Percentiles rank a stretch among this genome's conserved stretches.
These are phyloP conservation scores for Merluccius polli DNA, from an alignment of 2,797 vertebrate genomes.

Conservation along the genomic window DNA sequence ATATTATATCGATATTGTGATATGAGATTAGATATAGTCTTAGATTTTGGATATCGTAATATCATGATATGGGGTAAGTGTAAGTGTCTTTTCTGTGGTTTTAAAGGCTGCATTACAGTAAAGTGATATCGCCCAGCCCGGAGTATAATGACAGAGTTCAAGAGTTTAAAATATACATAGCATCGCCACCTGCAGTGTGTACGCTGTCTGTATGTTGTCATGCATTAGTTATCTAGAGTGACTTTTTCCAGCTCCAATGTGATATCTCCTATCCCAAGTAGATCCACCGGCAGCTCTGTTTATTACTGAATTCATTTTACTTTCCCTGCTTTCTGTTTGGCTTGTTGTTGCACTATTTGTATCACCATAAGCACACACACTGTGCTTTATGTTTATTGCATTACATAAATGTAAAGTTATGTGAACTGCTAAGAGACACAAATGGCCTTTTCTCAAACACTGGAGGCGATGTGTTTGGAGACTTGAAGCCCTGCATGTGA, in stretches of 20 bases:
- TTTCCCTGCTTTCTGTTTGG: neutral
- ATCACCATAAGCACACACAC: neutral
- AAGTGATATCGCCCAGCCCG: too few relatives aligned
- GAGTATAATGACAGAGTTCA: too few relatives aligned
- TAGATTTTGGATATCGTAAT: too few relatives aligned
- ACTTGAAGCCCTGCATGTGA: neutral
- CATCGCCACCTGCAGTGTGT: neutral
- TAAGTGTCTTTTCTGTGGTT: too few relatives aligned
- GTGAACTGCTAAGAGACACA: neutral
- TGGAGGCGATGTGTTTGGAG: neutral
- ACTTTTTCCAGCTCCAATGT: neutral
- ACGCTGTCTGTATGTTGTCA: neutral
- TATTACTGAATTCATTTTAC: neutral
- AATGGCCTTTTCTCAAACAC: neutral
- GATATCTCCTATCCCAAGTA: neutral
- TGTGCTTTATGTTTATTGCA: neutral
- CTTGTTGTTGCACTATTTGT: neutral
- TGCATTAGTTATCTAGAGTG: neutral
- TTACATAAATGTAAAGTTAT: neutral
- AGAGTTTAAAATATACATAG: too few relatives aligned
- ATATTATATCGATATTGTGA: too few relatives aligned
- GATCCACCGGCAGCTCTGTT: neutral
- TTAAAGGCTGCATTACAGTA: too few relatives aligned
- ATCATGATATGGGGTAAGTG: too few relatives aligned
- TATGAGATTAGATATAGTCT: too few relatives aligned